Conservation (phyloP, 2,113 vertebrate genomes). For the Calonectris borealis region DNA sequence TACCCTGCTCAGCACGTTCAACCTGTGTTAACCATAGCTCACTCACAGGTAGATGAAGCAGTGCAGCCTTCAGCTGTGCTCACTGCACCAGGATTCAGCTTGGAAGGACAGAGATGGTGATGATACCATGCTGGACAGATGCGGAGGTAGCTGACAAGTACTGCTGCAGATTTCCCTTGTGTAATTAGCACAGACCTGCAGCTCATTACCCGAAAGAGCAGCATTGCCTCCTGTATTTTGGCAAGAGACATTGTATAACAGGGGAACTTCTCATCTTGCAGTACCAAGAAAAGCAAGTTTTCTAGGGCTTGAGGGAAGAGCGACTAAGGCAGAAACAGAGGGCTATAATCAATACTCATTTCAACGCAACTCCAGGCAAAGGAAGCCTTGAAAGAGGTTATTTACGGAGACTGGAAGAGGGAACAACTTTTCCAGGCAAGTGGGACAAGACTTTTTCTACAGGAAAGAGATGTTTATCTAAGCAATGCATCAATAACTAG, state of each 20-base stretch:
- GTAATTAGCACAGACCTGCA: neutral
- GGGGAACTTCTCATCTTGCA: neutral
- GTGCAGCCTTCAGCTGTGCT: neutral
- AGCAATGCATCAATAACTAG: neutral
- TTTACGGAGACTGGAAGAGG: neutral
- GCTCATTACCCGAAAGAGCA: neutral
- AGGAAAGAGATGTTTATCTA: neutral
- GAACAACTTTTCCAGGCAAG: neutral
- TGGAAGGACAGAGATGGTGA: neutral
- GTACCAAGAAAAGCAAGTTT: slow-evolving; percentile 32
- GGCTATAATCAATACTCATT: neutral
- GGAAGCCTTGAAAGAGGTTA: neutral
- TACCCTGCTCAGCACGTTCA: neutral
- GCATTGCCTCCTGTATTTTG: neutral
- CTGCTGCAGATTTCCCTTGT: neutral
- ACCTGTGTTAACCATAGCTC: neutral
- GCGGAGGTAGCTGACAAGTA: neutral
- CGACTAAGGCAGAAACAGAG: neutral
- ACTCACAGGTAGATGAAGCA: neutral
- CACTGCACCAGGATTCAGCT: neutral
- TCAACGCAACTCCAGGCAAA: slow-evolving; percentile 7
- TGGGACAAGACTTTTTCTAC: neutral
- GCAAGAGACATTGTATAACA: neutral
- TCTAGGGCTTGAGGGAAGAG: neutral
- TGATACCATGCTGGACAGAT: neutral